These are phyloP conservation scores for Trachelipus rathkii DNA, from an alignment of 1,140 invertebrate genomes.

Conservation along the genomic window DNA sequence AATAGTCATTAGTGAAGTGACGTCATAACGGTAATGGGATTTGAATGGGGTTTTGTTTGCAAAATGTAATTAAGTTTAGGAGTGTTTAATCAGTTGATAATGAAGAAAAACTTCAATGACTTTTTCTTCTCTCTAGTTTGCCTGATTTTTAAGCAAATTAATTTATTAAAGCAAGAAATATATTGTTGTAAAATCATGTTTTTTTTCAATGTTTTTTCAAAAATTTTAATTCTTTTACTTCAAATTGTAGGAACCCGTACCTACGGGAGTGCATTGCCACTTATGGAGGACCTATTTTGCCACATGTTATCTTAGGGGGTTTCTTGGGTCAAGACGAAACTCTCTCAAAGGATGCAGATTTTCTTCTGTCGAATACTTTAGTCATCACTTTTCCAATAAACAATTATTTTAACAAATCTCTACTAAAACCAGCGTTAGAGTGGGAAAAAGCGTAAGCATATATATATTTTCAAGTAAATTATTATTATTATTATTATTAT, in stretches of 20 bases:
- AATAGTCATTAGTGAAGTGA: too few relatives aligned
- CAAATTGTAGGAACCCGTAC: slow-evolving; percentile 43
- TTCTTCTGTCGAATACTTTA: slow-evolving; percentile 76
- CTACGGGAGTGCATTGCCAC: slow-evolving; percentile 64
- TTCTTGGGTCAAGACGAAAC: slow-evolving; percentile 61
- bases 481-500: background rate
- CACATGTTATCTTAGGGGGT: slow-evolving; percentile 85
- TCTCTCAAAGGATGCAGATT: slow-evolving; percentile 52
- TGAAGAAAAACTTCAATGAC: too few relatives aligned
- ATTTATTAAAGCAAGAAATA: too few relatives aligned
- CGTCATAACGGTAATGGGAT: too few relatives aligned
- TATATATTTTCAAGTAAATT: background rate
- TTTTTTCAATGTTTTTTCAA: too few relatives aligned
- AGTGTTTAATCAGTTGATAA: too few relatives aligned
- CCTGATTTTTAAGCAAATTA: too few relatives aligned
- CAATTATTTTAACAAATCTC: slow-evolving; percentile 70
- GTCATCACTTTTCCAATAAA: slow-evolving; percentile 89
- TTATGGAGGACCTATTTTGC: slow-evolving; percentile 84
- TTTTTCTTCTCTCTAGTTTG: too few relatives aligned
- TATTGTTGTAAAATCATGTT: too few relatives aligned
- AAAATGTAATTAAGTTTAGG: too few relatives aligned
- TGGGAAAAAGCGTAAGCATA: slow-evolving; percentile 78
- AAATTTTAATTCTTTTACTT: slow-evolving; percentile 3
- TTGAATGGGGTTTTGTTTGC: too few relatives aligned
- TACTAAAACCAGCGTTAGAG: slow-evolving; percentile 67